These are phyloP conservation scores for Melieria crassipennis DNA, from an alignment of 2,888 invertebrate species.

Conservation along the genomic window DNA sequence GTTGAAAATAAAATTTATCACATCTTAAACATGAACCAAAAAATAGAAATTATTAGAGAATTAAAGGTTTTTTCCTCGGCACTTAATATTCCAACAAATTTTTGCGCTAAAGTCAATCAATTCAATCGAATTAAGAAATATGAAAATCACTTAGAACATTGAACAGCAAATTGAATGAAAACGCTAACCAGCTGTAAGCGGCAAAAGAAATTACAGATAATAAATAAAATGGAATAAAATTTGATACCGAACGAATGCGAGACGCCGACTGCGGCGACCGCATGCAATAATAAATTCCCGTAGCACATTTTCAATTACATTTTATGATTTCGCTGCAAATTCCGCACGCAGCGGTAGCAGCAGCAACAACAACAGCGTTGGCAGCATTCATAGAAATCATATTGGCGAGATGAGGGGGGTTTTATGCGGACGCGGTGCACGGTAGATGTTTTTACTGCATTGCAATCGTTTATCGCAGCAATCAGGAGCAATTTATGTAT, in stretches of 20 bases:
- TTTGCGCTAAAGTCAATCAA: neutral
- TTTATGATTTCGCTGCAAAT: conserved; percentile 12
- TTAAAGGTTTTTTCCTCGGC: neutral
- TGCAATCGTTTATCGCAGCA: conserved; percentile 9
- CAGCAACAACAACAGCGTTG: neutral
- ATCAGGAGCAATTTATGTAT: conserved; percentile 11
- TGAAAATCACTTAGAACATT: conserved; percentile 1
- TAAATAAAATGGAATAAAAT: neutral
- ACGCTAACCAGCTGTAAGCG: neutral
- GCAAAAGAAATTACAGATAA: neutral
- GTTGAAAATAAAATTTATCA: too few species aligned
- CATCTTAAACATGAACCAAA: too few species aligned
- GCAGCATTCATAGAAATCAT: neutral
- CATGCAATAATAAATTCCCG: conserved; percentile 11
- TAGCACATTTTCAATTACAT: conserved; percentile 8
- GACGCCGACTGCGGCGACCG: neutral
- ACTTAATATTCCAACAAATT: neutral
- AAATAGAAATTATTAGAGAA: too few species aligned
- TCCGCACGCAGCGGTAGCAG: neutral
- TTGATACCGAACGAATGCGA: neutral
- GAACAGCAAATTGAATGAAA: neutral
- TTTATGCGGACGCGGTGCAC: neutral
- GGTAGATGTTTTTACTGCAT: neutral
- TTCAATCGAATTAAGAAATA: neutral
- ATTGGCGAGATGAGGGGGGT: neutral